These are phyloP conservation scores for Schizopygopsis malacanthus DNA, from an alignment of 2,797 vertebrate genomes.

Conservation along the genomic window DNA sequence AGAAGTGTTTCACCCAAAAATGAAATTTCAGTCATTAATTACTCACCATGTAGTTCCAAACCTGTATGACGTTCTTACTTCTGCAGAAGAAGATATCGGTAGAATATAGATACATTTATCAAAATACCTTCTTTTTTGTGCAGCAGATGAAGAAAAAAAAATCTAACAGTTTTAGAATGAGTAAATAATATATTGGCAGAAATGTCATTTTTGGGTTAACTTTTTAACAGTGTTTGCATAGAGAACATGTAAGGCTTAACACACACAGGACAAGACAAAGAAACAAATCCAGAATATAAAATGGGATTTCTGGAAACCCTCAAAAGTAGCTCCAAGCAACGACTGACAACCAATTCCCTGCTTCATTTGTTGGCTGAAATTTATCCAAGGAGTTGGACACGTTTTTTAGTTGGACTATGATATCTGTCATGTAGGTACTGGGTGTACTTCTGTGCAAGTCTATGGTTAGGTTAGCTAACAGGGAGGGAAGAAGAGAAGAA, in stretches of 20 bases:
- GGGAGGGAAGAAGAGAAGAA: neutral
- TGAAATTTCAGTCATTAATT: too few species aligned
- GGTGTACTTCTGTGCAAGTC: neutral
- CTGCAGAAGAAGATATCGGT: neutral
- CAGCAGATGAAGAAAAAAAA: neutral
- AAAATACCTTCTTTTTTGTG: neutral
- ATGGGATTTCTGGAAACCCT: constrained; percentile 6
- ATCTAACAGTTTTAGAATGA: neutral
- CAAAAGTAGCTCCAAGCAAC: neutral
- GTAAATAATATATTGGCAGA: neutral
- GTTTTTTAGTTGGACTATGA: neutral
- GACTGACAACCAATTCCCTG: constrained; percentile 13
- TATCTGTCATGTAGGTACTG: neutral
- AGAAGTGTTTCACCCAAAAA: too few species aligned
- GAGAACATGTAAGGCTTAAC: neutral
- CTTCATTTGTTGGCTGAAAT: constrained; percentile 6
- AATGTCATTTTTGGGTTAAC: neutral
- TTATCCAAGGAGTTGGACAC: neutral
- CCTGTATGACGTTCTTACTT: too few species aligned
- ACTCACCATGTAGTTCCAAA: too few species aligned
- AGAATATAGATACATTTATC: neutral
- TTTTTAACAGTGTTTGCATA: neutral
- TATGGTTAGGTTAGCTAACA: neutral
- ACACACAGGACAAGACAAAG: constrained; percentile 1
- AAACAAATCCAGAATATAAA: constrained; percentile 1